Evolutionary conservation across 2,113 vertebrate species (phyloP).

Genomic region (Gadus chalcogrammus): DNA sequence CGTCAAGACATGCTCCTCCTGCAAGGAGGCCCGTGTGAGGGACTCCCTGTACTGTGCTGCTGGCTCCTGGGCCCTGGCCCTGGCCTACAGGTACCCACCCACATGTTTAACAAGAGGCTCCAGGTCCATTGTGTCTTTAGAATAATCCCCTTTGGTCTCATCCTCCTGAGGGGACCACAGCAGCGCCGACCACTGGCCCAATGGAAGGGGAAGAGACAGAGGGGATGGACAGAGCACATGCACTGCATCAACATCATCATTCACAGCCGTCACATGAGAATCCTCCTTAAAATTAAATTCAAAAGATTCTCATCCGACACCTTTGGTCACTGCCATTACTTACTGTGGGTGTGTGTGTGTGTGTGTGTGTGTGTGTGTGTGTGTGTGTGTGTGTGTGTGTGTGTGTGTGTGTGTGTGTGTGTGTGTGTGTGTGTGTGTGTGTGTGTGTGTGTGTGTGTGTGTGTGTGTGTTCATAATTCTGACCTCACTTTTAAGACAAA

Average conservation of each 20-base stretch:
- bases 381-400: neutral
- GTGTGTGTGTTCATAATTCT: too few species aligned
- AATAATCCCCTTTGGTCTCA: too few species aligned
- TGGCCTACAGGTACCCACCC: constrained; percentile 84
- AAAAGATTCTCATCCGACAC: constrained; percentile 75
- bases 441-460: neutral
- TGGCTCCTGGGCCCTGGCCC: constrained; percentile 84
- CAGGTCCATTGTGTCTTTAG: too few species aligned
- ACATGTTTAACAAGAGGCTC: neutral
- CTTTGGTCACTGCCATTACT: constrained; percentile 60
- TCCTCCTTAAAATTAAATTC: constrained; percentile 74
- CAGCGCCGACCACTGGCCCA: neutral
- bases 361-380: neutral
- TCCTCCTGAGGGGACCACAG: neutral
- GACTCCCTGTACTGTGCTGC: constrained; percentile 95
- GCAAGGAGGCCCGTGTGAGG: constrained; percentile 84
- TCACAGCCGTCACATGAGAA: constrained; percentile 66
- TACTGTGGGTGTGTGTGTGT: constrained; percentile 34
- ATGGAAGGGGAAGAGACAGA: neutral
- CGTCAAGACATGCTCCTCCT: constrained; percentile 79
- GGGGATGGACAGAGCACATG: constrained; percentile 51
- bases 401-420: neutral
- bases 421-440: neutral
- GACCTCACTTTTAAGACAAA: too few species aligned
- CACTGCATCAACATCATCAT: constrained; percentile 60